These are phyloP conservation scores for Cerastoderma edule DNA, from an alignment of 2,888 invertebrate species.

Conservation along the genomic window DNA sequence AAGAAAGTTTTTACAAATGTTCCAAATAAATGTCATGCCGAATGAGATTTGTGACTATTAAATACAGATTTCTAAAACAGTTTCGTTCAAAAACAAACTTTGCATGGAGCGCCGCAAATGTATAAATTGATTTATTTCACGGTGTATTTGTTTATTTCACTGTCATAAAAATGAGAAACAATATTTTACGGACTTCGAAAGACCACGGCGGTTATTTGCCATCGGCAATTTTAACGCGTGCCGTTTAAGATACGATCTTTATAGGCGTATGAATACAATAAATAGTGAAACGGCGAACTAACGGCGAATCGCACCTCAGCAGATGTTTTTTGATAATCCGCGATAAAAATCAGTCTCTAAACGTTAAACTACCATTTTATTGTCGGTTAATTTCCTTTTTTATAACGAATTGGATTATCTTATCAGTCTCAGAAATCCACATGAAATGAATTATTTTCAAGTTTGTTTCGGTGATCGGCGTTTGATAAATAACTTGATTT, in stretches of 20 bases:
- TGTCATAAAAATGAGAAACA: conserved; percentile 41
- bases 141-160: conserved; percentile 22
- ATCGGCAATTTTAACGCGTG: conserved; percentile 50
- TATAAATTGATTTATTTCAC: conserved; percentile 24
- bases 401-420: conserved; percentile 24
- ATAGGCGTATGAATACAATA: conserved; percentile 52
- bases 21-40: conserved; percentile 17
- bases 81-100: conserved; percentile 4
- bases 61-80: conserved; percentile 6
- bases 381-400: conserved; percentile 30
- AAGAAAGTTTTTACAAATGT: conserved; percentile 2
- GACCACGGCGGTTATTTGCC: conserved; percentile 48
- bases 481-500: conserved; percentile 14
- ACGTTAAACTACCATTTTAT: conserved; percentile 43
- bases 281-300: conserved; percentile 38
- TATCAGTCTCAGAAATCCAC: conserved; percentile 13
- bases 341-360: conserved; percentile 48
- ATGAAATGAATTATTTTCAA: conserved; percentile 14
- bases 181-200: conserved; percentile 41
- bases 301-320: conserved; percentile 48
- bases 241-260: conserved; percentile 57
- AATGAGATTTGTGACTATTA: conserved; percentile 12
- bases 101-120: conserved; percentile 13
- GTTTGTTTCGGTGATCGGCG: neutral
- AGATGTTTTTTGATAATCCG: conserved; percentile 58